These are phyloP conservation scores for Pachliopta kotzebuea DNA, from an alignment of 2,888 invertebrate genomes.

Conservation along the genomic window DNA sequence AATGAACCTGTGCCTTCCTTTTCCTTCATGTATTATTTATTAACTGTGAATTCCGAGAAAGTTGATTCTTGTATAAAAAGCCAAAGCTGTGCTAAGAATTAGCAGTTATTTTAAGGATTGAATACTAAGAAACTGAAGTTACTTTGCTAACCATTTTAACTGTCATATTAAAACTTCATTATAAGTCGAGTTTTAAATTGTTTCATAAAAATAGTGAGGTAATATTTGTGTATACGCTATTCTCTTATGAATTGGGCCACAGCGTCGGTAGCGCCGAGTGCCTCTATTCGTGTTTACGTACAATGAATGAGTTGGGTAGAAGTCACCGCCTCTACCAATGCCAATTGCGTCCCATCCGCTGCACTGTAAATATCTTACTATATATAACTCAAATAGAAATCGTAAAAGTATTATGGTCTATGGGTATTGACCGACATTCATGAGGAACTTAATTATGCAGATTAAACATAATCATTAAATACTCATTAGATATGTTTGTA, in stretches of 20 bases:
- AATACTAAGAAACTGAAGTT: too few relatives aligned
- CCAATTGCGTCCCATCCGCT: slow-evolving; percentile 23
- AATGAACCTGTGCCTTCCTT: too few relatives aligned
- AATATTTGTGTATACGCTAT: slow-evolving; percentile 6
- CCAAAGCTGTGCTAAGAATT: too few relatives aligned
- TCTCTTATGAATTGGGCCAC: slow-evolving; percentile 32
- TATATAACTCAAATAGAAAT: slow-evolving; percentile 26
- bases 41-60: too few relatives aligned
- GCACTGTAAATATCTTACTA: slow-evolving; percentile 17
- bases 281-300: slow-evolving; percentile 36
- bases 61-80: too few relatives aligned
- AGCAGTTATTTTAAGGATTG: not conserved
- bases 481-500: slow-evolving; percentile 5
- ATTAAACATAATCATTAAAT: slow-evolving; percentile 17
- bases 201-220: not conserved
- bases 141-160: too few relatives aligned
- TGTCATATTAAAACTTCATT: too few relatives aligned
- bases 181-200: not conserved
- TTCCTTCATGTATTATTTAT: too few relatives aligned
- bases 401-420: slow-evolving; percentile 9
- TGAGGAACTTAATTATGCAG: slow-evolving; percentile 12
- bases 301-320: slow-evolving; percentile 41
- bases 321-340: slow-evolving; percentile 33
- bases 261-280: slow-evolving; percentile 35
- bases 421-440: slow-evolving; percentile 9